Base-by-base conservation (phyloP, 2,113 vertebrate species). In the Tenrec ecaudatus region DNA sequence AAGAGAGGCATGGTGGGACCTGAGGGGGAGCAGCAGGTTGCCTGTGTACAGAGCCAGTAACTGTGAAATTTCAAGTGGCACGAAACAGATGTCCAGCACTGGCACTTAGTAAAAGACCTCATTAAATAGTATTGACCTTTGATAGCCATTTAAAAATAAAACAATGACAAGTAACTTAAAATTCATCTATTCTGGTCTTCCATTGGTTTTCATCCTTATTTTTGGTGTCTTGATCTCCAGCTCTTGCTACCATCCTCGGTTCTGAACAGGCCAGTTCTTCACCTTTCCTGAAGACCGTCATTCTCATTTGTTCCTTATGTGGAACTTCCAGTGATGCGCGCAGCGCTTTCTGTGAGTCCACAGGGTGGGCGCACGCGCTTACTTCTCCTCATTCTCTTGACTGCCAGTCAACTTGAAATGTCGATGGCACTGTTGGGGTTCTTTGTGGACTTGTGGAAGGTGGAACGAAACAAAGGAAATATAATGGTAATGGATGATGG, bases 141-240 rank as follows among this genome's bases (percentile, higher is more conserved):
- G 38, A 12, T 94, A 38, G 69, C 22, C 11, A 16, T 94, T 84
- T 86, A 86, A 31, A 82, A 89, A 80, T n/a, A 71, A 64, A 87
- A 93, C 43, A 57, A 58, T 57, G 80, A 4, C 47, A 76, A 80
- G 40, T 33, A 38, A 4, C n/a, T 90, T 60, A 71, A 80, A 29
- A 6, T 60, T 78, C 25, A 76, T 71, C 47, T 77, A 15, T 16
- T 84, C 6, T 58, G 69, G 86, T 80, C 31, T 2, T 71, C n/a
- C 1, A 64, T 29, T 3, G 75, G 82, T 71, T 22, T 64, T 82
- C 38, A 85, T 43, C n/a, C 9, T 88, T 86, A 38, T 66, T 89
- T 88, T 89, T 58, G 14, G 19, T 78, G 53, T 85, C 40, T 88
- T 83, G n/a, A 66, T 83, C 33, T 86, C 25, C 2, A 84, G 8